These are phyloP conservation scores for Antennarius striatus DNA, from an alignment of 2,113 vertebrate genomes.

Conservation along the genomic window DNA sequence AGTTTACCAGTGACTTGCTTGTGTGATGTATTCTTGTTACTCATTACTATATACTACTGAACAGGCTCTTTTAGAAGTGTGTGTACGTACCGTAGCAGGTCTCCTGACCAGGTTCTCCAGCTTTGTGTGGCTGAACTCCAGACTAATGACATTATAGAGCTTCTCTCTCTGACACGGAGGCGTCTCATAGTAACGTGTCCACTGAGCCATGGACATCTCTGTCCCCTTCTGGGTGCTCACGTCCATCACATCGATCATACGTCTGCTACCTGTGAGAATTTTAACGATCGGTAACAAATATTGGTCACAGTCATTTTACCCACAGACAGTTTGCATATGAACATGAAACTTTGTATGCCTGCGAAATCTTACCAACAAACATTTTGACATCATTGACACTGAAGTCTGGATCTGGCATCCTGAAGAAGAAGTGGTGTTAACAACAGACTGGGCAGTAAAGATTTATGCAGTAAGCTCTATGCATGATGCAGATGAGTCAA, in stretches of 20 bases:
- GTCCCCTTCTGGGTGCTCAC: conserved; percentile 96
- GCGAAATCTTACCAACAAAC: conserved; percentile 89
- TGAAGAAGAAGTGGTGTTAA: conserved; percentile 57
- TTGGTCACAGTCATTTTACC: not conserved
- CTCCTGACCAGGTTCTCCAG: conserved; percentile 94
- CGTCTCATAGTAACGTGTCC: conserved; percentile 95
- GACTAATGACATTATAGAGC: conserved; percentile 97
- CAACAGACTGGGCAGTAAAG: not conserved
- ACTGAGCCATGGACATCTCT: conserved; percentile 99
- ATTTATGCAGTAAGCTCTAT: not conserved
- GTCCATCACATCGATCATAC: conserved; percentile 98
- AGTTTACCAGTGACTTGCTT: no score
- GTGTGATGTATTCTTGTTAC: no score
- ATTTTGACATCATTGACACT: conserved; percentile 94
- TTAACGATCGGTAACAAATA: not conserved
- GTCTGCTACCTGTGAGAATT: conserved; percentile 85
- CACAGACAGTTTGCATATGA: not conserved
- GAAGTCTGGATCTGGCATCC: conserved; percentile 95
- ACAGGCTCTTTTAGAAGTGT: no score
- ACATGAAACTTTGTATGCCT: not conserved
- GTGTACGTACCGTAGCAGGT: conserved; percentile 61
- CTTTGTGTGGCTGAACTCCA: conserved; percentile 97
- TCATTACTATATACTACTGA: no score
- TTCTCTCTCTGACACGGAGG: conserved; percentile 89
- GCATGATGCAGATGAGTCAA: not conserved